A percentile compares a stretch with the other conserved stretches of the same genome.
Conservation (phyloP, 2,888 invertebrate genomes). For the Cantharis rufa region DNA sequence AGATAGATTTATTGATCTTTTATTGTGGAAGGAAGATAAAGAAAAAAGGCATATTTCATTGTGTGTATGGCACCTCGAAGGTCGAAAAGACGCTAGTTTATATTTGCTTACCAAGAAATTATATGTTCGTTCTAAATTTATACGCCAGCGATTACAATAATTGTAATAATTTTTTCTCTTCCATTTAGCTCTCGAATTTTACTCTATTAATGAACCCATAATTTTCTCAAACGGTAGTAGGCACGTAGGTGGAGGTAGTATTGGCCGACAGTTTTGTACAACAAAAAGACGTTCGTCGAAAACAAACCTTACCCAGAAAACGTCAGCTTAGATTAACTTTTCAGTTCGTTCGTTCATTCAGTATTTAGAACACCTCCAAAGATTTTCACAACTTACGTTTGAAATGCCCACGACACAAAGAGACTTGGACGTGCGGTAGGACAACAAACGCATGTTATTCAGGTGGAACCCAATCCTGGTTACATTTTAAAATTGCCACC, state of each 20-base stretch:
- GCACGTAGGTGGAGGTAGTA: not conserved
- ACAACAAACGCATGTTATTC: not conserved
- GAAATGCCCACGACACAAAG: not conserved
- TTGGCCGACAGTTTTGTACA: not conserved
- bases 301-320: not conserved
- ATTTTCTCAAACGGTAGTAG: not conserved
- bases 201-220: not conserved
- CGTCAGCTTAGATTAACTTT: not conserved
- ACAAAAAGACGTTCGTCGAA: not conserved
- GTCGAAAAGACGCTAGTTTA: conserved; percentile 26
- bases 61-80: conserved; percentile 34
- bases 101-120: conserved; percentile 23
- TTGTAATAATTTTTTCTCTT: not conserved
- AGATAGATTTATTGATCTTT: conserved; percentile 31
- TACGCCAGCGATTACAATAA: not conserved
- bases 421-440: not conserved
- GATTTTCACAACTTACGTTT: not conserved
- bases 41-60: conserved; percentile 35
- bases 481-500: not conserved
- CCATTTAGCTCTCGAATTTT: no score
- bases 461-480: not conserved
- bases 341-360: not conserved
- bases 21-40: conserved; percentile 27
- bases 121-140: not conserved
- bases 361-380: not conserved